Evolutionary conservation across 2,888 invertebrate species (phyloP), one percentile per base, ranked within the genome.

Genomic region (Eristalinus sepulchralis): DNA sequence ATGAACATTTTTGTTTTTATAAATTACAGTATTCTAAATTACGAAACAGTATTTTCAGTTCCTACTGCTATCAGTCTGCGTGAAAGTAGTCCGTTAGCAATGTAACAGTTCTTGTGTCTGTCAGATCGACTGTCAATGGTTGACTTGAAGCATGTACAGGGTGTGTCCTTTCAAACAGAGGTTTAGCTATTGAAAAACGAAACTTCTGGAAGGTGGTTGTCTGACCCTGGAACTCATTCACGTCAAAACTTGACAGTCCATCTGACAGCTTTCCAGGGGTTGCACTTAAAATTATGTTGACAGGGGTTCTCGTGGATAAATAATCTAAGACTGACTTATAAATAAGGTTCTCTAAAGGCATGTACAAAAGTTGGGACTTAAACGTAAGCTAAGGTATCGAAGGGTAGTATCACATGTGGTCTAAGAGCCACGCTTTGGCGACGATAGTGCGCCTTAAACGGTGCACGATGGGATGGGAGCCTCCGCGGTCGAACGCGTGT

Each of bases 361-460:
- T 71, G 55, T 75, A 75, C 34, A 75, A 71, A 67, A 80, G 39
- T 10, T 13, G 10, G 9, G 64, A 34, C 68, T 79, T 75, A 79
- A 66, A 24, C n/a, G 31, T 34, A n/a, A 27, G 71, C 63, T 72
- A 20, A 63, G 31, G 33, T 78, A 77, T 79, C 64, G 72, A 64
- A 84, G 71, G 34, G 13, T 84, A 67, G 39, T 85, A 86, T 86
- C 85, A 86, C 85, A 85, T 59, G 59, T 36, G 55, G 68, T 47
- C 11, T 39, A 11, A 17, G 17, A 39, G 1, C 64, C 17, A 60
- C 64, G 34, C 24, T 31, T 9, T 55, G 70, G 62, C 64, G 75
- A 53, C 59, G 13, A 81, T 20, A 81, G 71, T 81, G 71, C 57
- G 76, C 20, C 66, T 68, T 22, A 53, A 5, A 64, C 33, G 47